Percentiles rank a stretch among this genome's conserved stretches.
Evolutionary conservation across 2,113 vertebrate genomes (phyloP).

Genomic region (Hippocampus mohnikei): DNA sequence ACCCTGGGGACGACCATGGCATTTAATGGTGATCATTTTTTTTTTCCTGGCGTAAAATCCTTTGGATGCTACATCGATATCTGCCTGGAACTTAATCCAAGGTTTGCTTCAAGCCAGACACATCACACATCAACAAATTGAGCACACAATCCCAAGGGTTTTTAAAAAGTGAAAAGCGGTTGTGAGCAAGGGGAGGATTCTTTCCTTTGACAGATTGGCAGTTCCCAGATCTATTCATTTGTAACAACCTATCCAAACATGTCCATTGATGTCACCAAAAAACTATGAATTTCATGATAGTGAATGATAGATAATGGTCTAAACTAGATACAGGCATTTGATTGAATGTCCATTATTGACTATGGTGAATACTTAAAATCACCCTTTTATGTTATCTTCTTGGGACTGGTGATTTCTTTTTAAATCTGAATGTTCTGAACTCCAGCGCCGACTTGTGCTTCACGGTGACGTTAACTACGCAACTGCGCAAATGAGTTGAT

Average conservation of each 20-base stretch:
- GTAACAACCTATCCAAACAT: not conserved
- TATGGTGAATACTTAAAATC: too few species aligned
- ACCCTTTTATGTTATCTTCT: too few species aligned
- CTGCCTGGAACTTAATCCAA: slow-evolving; percentile 29
- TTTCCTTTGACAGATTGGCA: not conserved
- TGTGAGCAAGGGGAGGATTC: not conserved
- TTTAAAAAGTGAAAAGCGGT: slow-evolving; percentile 9
- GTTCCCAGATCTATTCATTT: not conserved
- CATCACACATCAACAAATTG: slow-evolving; percentile 14
- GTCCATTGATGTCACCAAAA: not conserved
- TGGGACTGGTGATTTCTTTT: not conserved
- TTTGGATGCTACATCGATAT: slow-evolving; percentile 14
- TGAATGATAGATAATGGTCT: too few species aligned
- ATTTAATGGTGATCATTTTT: slow-evolving; percentile 25
- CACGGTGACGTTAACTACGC: not conserved
- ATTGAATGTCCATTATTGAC: too few species aligned
- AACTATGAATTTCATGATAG: too few species aligned
- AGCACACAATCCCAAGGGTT: slow-evolving; percentile 16
- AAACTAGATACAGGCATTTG: too few species aligned
- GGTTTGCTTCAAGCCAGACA: slow-evolving; percentile 9
- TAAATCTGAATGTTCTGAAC: not conserved
- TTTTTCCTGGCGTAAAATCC: slow-evolving; percentile 18
- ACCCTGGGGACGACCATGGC: slow-evolving; percentile 24
- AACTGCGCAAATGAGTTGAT: not conserved
- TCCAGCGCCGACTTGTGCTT: not conserved